Base-by-base conservation (phyloP, 2,113 vertebrate species). In the Rhinoptilus africanus region DNA sequence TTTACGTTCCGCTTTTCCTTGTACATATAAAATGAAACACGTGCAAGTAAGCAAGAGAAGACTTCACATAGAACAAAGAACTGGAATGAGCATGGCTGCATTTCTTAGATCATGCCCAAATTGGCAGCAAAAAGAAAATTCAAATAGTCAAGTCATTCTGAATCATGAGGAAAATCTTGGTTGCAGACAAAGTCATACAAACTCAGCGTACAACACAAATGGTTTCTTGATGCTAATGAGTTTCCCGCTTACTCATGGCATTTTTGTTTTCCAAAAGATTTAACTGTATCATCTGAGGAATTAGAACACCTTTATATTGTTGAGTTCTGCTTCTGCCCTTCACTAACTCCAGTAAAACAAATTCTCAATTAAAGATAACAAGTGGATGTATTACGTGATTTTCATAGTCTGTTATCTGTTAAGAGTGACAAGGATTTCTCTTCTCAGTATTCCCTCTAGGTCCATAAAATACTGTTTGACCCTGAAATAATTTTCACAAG, bases 291-390 rank as follows among this genome's bases (percentile, higher is more conserved):
- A 66, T 63, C 56, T 28, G 39, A 76, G 60, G 77, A 28, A 69
- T 68, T 78, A 71, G 8, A 4, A 41, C 48, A 45, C 62, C 63
- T 30, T 80, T 41, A 47, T 47, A 24, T 53, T 66, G 21, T 39
- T 67, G 54, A 85, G 20, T 76, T 93, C 66, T 89, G 28, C 14
- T 80, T 86, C 63, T 62, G 10, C 27, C 93, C 27, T 73, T 79
- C 73, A 57, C 64, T 89, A 85, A 32, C 64, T 71, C 63, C 4
- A 4, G 26, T 85, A 82, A 86, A 91, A 45, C 14, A 94, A 79
- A 95, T 88, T 94, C 60, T 89, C 77, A 91, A 53, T 95, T 93
- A 94, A 78, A 79, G 57, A 67, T 88, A 95, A 95, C 35, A 66
- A 66, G 50, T 66, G 34, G 72, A 32, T 37, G 4, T n/a, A 53